Base-by-base conservation (phyloP, 2,888 invertebrate species). In the Eupithecia exiguata region DNA sequence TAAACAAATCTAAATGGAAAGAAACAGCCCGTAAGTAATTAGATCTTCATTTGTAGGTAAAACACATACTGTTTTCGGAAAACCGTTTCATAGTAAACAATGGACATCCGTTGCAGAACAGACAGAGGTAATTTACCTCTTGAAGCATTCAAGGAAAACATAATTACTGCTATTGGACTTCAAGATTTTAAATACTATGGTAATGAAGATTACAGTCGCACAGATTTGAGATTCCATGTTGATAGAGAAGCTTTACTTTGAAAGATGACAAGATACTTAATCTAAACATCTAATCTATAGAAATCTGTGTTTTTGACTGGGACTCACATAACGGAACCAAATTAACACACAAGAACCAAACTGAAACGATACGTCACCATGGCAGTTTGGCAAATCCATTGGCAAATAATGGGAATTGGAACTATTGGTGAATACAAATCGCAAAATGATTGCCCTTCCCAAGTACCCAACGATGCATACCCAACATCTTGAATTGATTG, bases 61-160 rank as follows among this genome's bases (percentile, higher is more conserved):
- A 73, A 72, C 68, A 68, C 63, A 68, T 74, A 71, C 69, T 53
- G 75, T 70, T 73, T 76, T 76, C 70, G 49, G 66, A 40, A 70
- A 72, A 75, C 65, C 46, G 70, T 73, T 76, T 66, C 68, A 72
- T 68, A 71, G 65, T 73, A 76, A 76, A 76, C 75, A 76, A 76
- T 73, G 66, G 61, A 49, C 66, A 62, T 76, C 75, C 75, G 72
- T 35, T 76, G 68, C 65, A 61, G 46, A 72, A 71, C 68, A 68
- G 61, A 53, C 53, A 25, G 61, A 21, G 30, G 68, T 68, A 61
- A 69, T 43, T 70, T 67, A 70, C 62, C 68, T 68, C 49, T 49
- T 73, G 35, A 58, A 43, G 70, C 67, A 69, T 53, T 62, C 67
- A 68, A 68, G 69, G 46, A 65, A 74, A 61, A 46, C 61, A 49